Conservation (phyloP, 2,888 invertebrate genomes). For the Apamea sordens region DNA sequence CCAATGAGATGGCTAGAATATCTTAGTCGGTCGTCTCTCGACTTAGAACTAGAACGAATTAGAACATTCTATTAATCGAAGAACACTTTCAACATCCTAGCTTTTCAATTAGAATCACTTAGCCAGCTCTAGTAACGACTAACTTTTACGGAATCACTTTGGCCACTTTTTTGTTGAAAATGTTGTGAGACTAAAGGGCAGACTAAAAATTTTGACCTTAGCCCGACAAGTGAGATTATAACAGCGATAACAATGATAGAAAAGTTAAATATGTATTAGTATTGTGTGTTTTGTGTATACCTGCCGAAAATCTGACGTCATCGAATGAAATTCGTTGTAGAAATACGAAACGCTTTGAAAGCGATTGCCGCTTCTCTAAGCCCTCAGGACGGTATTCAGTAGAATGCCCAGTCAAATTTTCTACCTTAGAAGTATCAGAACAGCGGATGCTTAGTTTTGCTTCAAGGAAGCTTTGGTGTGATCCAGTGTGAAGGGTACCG, state of each 20-base stretch:
- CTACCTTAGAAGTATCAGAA: not conserved
- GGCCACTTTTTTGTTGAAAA: conserved; percentile 33
- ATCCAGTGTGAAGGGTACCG: not conserved
- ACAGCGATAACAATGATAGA: too few relatives aligned
- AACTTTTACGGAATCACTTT: conserved; percentile 20
- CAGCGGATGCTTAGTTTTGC: not conserved
- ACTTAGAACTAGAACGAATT: too few relatives aligned
- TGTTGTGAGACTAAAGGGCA: not conserved
- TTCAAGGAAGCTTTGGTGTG: not conserved
- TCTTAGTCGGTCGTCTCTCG: conserved; percentile 10
- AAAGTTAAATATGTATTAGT: too few relatives aligned
- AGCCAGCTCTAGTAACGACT: conserved; percentile 13
- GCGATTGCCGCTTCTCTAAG: not conserved
- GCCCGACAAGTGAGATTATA: too few relatives aligned
- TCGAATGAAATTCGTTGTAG: not conserved
- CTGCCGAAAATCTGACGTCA: not conserved
- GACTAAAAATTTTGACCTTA: too few relatives aligned
- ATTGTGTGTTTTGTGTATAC: too few relatives aligned
- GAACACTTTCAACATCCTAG: conserved; percentile 19
- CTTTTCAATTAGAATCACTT: conserved; percentile 39
- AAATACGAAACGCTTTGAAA: not conserved
- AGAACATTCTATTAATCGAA: conserved; percentile 21
- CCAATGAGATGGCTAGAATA: conserved; percentile 14
- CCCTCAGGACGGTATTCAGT: too few relatives aligned
- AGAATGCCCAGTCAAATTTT: not conserved